phyloP scores from a whole-genome alignment of 2,113 vertebrate genomes.

The Sebastes schlegelii region DNA sequence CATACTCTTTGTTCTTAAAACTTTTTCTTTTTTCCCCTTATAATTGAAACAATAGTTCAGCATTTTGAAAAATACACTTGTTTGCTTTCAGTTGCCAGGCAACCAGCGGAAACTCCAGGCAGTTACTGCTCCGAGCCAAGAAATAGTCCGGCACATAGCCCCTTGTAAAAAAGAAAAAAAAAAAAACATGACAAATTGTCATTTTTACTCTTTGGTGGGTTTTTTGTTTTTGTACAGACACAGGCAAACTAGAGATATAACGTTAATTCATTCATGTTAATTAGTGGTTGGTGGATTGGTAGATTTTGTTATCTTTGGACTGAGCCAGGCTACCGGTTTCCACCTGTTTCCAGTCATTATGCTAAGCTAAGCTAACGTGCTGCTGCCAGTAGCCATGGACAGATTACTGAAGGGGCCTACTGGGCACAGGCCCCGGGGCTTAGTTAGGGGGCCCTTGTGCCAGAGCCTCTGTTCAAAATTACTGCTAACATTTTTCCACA shows the following conservation, averaged over 20 bases:
- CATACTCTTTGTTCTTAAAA: background rate
- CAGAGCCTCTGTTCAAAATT: too few relatives aligned
- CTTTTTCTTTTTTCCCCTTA: background rate
- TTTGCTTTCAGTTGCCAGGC: conserved; percentile 8
- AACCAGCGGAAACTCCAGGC: background rate
- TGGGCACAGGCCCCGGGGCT: too few relatives aligned
- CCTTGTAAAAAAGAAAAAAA: background rate
- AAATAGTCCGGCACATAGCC: background rate
- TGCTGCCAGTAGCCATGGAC: background rate
- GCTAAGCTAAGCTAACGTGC: background rate
- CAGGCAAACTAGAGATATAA: background rate
- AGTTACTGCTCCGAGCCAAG: background rate
- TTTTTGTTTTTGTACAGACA: background rate
- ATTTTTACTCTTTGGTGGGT: background rate
- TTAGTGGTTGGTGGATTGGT: background rate
- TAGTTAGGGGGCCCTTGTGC: too few relatives aligned
- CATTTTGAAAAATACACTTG: background rate
- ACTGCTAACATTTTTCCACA: too few relatives aligned
- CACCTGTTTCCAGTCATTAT: background rate
- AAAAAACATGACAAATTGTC: background rate
- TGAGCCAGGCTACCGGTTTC: background rate
- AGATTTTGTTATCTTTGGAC: background rate
- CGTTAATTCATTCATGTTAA: background rate
- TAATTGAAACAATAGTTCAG: too few relatives aligned
- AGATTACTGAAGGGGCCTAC: too few relatives aligned